Evolutionary conservation across 2,113 vertebrate genomes (phyloP).

Genomic region (Lophura nycthemera): DNA sequence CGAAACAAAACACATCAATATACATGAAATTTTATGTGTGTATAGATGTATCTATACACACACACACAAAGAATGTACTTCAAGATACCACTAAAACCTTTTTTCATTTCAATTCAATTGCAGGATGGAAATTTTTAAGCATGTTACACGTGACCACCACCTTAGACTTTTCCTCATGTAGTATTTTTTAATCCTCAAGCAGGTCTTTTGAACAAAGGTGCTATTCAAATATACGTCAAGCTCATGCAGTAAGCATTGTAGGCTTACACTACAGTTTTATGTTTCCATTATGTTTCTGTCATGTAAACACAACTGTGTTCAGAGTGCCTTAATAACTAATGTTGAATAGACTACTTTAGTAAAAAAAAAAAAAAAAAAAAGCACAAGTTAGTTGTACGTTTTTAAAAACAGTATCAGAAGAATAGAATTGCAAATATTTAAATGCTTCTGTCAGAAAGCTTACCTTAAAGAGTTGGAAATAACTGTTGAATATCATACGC

Average conservation of each 20-base stretch:
- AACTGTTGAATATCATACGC: neutral
- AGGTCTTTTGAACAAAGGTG: neutral
- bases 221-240: neutral
- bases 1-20: neutral
- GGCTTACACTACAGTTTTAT: neutral
- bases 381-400: neutral
- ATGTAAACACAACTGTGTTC: neutral
- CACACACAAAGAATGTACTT: neutral
- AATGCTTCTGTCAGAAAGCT: neutral
- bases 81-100: neutral
- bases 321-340: neutral
- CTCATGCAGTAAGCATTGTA: neutral
- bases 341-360: neutral
- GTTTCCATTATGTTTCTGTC: neutral
- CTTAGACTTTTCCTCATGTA: neutral
- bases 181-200: neutral
- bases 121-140: neutral
- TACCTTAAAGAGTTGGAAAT: neutral
- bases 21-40: neutral
- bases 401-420: neutral
- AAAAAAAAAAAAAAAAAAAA: neutral
- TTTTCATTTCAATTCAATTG: neutral
- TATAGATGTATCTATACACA: neutral
- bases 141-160: neutral
- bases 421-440: slow-evolving; percentile 1